Evolutionary conservation across 1,140 invertebrate species (phyloP), one percentile per base, ranked within the genome.

Genomic region (Thaumetopoea pityocampa): DNA sequence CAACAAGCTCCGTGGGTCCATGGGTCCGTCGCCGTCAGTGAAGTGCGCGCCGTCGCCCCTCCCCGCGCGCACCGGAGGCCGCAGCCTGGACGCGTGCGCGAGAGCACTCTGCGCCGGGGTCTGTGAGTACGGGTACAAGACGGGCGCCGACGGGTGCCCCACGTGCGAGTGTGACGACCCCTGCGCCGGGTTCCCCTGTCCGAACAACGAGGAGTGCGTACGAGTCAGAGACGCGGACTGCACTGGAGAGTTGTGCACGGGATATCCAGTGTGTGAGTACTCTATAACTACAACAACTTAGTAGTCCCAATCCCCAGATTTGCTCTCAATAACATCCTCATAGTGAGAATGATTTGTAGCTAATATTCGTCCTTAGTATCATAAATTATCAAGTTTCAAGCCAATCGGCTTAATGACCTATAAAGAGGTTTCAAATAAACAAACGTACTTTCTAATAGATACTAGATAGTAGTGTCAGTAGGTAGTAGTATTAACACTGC

Each of bases 141-240:
- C 88, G 3, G 93, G 93, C 30, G 85, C 87, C n/a, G 87, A 90
- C 51, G 93, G 93, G 2, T 96, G 94, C 63, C 89, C 91, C 2
- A 93, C 90, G 7, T 96, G 94, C 62, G 93, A 94, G 68, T 96
- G 94, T 67, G 92, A 93, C 22, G 90, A 94, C 69, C 93, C 93
- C 3, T 96, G 94, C 53, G 89, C 93, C 38, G 92, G 92, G 2
- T 94, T 91, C 62, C 88, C 88, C 1, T 96, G 94, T 61, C 85
- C 89, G 1, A 85, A 87, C 2, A 91, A 89, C 5, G 90, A 93
- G 42, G 90, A 93, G 55, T 96, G 94, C 49, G 87, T 91, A 2
- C 85, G 92, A 27, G 89, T 90, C 15, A 88, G 87, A 20, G 92
- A 94, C 59, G 86, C 90, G 0, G 86, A 87, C 1, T 95, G 93